Conservation (phyloP, 2,797 vertebrate species). For the Xenops minutus region DNA sequence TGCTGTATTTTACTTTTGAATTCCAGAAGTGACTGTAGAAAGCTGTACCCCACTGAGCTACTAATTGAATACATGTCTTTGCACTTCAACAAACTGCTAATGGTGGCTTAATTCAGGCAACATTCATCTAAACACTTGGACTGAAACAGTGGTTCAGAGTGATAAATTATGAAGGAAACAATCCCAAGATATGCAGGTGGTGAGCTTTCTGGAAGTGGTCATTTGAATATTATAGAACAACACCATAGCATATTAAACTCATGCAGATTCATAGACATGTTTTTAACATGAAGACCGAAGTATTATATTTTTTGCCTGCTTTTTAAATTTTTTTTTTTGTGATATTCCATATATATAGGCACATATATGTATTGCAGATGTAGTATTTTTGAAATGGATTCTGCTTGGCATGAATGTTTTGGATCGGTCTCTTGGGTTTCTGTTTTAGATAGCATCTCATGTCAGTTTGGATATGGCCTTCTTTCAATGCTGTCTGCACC, state of each 20-base stretch:
- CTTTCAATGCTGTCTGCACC: neutral
- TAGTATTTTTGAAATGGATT: neutral
- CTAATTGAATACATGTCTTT: neutral
- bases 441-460: neutral
- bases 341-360: neutral
- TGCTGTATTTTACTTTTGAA: neutral
- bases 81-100: neutral
- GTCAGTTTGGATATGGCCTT: neutral
- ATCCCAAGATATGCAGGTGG: neutral
- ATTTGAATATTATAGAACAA: neutral
- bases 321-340: neutral
- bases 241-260: neutral
- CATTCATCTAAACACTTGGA: neutral
- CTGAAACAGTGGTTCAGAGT: neutral
- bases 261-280: no score
- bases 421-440: neutral
- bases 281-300: neutral
- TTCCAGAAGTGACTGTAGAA: neutral
- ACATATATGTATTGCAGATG: neutral
- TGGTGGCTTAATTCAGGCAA: neutral
- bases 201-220: neutral
- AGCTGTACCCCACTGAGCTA: neutral
- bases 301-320: neutral
- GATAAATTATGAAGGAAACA: neutral
- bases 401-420: neutral